These are phyloP conservation scores for Helleia helle DNA, from an alignment of 2,888 invertebrate species.

Conservation along the genomic window DNA sequence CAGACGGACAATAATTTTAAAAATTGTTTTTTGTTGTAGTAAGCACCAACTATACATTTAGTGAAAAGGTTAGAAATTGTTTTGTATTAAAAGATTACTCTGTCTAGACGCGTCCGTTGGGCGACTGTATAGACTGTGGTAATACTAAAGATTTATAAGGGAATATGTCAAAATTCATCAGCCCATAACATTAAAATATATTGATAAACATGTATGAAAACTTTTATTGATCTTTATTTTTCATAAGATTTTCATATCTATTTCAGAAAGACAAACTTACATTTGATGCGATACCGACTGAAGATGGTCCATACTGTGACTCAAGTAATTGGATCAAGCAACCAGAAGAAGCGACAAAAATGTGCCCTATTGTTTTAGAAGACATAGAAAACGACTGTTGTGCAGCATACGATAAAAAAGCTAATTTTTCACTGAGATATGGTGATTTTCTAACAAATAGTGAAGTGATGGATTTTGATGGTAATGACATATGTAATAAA, in stretches of 20 bases:
- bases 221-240: too few relatives aligned
- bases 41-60: too few relatives aligned
- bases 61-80: too few relatives aligned
- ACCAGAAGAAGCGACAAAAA: slow-evolving; percentile 24
- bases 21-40: too few relatives aligned
- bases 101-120: too few relatives aligned
- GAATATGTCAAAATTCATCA: too few relatives aligned
- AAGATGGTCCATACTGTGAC: slow-evolving; percentile 55
- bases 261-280: slow-evolving; percentile 70
- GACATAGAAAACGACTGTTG: slow-evolving; percentile 52
- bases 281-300: slow-evolving; percentile 70
- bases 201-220: too few relatives aligned
- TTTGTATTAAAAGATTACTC: too few relatives aligned
- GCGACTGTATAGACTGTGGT: too few relatives aligned
- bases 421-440: slow-evolving; percentile 51
- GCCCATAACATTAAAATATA: too few relatives aligned
- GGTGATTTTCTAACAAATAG: slow-evolving; percentile 52
- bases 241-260: slow-evolving; percentile 9
- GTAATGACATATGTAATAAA: slow-evolving; percentile 21
- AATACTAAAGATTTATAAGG: too few relatives aligned
- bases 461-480: slow-evolving; percentile 31
- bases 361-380: slow-evolving; percentile 37
- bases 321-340: slow-evolving; percentile 23
- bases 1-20: too few relatives aligned
- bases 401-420: slow-evolving; percentile 40